A percentile compares a stretch with the other conserved stretches of the same genome.
Evolutionary conservation across 2,113 vertebrate species (phyloP).

Genomic region (Paedocypris sp.): DNA sequence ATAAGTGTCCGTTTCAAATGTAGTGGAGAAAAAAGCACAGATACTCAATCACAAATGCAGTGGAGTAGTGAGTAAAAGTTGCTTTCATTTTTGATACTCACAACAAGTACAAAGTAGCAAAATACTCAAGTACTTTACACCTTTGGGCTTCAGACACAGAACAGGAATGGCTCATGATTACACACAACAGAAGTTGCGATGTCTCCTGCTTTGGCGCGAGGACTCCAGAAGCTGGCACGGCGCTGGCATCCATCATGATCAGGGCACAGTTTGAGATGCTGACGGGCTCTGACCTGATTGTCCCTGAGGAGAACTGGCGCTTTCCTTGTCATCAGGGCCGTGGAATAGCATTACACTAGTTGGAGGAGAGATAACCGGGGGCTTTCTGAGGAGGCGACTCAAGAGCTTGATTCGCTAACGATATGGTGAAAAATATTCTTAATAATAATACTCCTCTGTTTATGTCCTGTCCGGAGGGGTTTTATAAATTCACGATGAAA

Average conservation of each 20-base stretch:
- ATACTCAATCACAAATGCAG: too few relatives aligned
- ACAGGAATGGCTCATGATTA: conserved; percentile 28
- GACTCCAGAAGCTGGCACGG: conserved; percentile 57
- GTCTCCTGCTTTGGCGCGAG: conserved; percentile 36
- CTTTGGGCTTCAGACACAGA: conserved; percentile 6
- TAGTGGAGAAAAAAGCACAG: too few relatives aligned
- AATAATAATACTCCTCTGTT: too few relatives aligned
- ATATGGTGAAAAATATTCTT: too few relatives aligned
- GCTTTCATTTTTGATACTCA: too few relatives aligned
- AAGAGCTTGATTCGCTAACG: too few relatives aligned
- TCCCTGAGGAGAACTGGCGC: conserved; percentile 57
- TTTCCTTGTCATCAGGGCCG: conserved; percentile 53
- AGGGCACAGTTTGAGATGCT: conserved; percentile 48
- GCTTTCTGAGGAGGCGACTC: conserved; percentile 47
- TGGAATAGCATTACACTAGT: conserved; percentile 64
- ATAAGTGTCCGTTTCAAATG: too few relatives aligned
- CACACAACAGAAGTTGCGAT: conserved; percentile 14
- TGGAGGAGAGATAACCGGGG: conserved; percentile 55
- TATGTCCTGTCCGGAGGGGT: too few relatives aligned
- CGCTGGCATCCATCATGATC: conserved; percentile 56
- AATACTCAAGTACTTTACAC: too few relatives aligned
- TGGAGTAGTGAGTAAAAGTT: too few relatives aligned
- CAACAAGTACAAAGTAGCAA: too few relatives aligned
- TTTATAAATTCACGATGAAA: too few relatives aligned
- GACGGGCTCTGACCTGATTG: conserved; percentile 56